Base-by-base conservation (phyloP, 2,888 invertebrate species). In the Cordylochernes scorpioides region DNA sequence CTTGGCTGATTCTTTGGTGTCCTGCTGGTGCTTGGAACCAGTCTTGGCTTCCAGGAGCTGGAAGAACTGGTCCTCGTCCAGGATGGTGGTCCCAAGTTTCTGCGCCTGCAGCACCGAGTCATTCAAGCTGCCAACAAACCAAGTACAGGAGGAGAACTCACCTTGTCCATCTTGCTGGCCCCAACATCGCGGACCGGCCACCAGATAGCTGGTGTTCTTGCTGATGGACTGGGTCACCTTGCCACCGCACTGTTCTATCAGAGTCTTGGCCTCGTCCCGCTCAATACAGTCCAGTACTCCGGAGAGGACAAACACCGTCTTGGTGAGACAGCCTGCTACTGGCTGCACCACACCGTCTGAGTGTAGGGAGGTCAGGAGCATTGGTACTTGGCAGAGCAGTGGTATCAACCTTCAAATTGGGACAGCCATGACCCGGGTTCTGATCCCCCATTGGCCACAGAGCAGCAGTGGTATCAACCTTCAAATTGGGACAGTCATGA, bases 281-380 rank as follows among this genome's bases (percentile, higher is more conserved):
- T 80, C 78, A 41, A 86, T 58, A 0, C 80, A 80, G 46, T 86
- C 82, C 25, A 82, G 55, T 2, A 84, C 71, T 17, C 84, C 88
- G 21, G 82, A 84, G 29, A 80, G 41, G 9, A 58, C 54, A 44
- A 57, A 56, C 4, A 52, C 54, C 32, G 55, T 29, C 14, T 53
- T 53, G 33, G 49, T 48, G 22, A 57, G 38, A 35, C 55, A 55
- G 35, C 78, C 80, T 1, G 63, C 63, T 24, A 77, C 49, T 60
- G 88, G 88, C 4, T 71, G 62, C 5, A 71, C 73, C 0, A 86
- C 88, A 2, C 78, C 62, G 29, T 84, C 75, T n/a, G n/a, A n/a
- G n/a, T n/a, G n/a, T n/a, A n/a, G n/a, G n/a, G n/a, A n/a, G n/a
- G n/a, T n/a, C n/a, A n/a, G n/a, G n/a, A n/a, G n/a, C n/a, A n/a